Percentiles rank a stretch among this genome's conserved stretches.
Conservation (phyloP, 1,140 invertebrate genomes). For the Eupeodes corollae region DNA sequence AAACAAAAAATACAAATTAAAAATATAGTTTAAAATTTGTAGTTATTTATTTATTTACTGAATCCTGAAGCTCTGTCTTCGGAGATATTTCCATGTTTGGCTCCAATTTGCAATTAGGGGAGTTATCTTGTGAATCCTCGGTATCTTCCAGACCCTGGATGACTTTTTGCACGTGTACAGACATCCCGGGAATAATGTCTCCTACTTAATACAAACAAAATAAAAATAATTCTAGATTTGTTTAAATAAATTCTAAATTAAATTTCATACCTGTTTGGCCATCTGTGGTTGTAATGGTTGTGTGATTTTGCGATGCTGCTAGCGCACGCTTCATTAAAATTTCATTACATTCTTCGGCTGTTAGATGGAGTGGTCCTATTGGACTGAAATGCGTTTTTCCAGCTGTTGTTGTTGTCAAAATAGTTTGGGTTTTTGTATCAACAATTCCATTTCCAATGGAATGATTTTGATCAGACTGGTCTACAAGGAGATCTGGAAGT, state of each 20-base stretch:
- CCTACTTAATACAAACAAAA: conserved; percentile 33
- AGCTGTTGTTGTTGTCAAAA: conserved; percentile 28
- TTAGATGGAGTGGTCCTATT: conserved; percentile 56
- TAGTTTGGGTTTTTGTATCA: conserved; percentile 35
- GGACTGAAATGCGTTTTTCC: conserved; percentile 43
- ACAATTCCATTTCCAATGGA: conserved; percentile 33
- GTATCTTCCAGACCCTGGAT: conserved; percentile 37
- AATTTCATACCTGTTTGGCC: conserved; percentile 36
- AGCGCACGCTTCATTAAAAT: conserved; percentile 54
- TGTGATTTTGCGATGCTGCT: conserved; percentile 34
- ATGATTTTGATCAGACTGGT: conserved; percentile 32
- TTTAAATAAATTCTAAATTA: conserved; percentile 5
- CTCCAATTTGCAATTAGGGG: conserved; percentile 36
- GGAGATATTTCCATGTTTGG: conserved; percentile 37
- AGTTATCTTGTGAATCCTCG: conserved; percentile 35
- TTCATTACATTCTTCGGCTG: conserved; percentile 65
- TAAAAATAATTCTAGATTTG: conserved; percentile 8
- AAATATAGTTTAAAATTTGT: conserved; percentile 5
- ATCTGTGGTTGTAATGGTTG: conserved; percentile 31
- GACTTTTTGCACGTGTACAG: conserved; percentile 38
- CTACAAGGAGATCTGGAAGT: conserved; percentile 30
- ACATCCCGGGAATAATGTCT: conserved; percentile 37
- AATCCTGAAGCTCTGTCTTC: conserved; percentile 36
- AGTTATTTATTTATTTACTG: conserved; percentile 15
- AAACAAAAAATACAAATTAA: conserved; percentile 1